Base-by-base conservation (phyloP, 1,140 invertebrate species). In the Bicyclus anynana region DNA sequence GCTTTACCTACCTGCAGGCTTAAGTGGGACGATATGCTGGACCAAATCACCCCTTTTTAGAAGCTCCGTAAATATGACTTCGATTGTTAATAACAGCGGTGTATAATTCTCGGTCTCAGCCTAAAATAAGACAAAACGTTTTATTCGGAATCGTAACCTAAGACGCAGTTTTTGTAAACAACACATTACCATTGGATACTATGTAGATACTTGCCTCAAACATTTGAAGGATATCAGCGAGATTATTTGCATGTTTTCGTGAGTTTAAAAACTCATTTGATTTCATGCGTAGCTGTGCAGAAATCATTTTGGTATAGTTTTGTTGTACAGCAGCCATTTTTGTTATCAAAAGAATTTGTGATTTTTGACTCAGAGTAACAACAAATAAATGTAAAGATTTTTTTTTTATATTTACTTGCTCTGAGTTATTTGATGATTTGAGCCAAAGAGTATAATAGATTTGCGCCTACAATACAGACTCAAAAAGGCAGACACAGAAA, bases 61-160 rank as follows among this genome's bases (percentile, higher is more conserved):
- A 29, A 94, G 65, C 68, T 92, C 92, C 6, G 87, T 89, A 67
- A 94, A 95, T 65, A 94, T 92, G 18, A 93, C 90, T 78, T 94
- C 93, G 57, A 94, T 70, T 10, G 92, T 91, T 18, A 93, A 86
- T 44, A 94, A 76, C 59, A 91, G 90, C 40, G 91, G 84, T 37
- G 82, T 85, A 59, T 84, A 86, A 67, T 89, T 89, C 69, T 89
- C 87, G 26, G 87, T 85, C 65, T 89, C 84, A 64, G 81, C 89
- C 89, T 92, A 69, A 65, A 84, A 88, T 69, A 58, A 62, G 58
- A 62, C 53, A 63, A 71, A 75, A 65, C 75, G 67, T 62, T 35
- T 38, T 63, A 46, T 20, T 59, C 61, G 16, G 49, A 64, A 72
- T 72, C 58, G 74, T 87, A 84, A 84, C 81, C 81, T 87, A 84